These are phyloP conservation scores for Galeopsomyia nigrocyanea DNA, from an alignment of 2,888 invertebrate species.

Conservation along the genomic window DNA sequence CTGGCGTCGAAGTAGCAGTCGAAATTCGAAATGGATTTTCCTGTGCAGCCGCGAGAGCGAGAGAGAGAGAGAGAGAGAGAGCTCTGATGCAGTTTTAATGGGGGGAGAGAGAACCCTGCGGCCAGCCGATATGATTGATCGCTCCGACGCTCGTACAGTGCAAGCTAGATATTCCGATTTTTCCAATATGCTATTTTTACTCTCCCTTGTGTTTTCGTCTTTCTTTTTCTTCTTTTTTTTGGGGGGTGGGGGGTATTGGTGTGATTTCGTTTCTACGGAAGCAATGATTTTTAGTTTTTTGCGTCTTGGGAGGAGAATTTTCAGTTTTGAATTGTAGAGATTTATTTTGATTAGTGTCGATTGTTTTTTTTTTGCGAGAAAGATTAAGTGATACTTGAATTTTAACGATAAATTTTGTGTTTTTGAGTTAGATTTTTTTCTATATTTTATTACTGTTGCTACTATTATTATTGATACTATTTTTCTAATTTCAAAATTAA, in stretches of 20 bases:
- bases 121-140: conserved; percentile 65
- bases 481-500: too few species aligned
- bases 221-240: not conserved
- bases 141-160: conserved; percentile 49
- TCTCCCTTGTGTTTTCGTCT: conserved; percentile 7
- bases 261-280: conserved; percentile 3
- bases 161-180: conserved; percentile 49
- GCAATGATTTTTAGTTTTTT: not conserved
- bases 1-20: conserved; percentile 43
- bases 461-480: too few species aligned
- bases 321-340: too few species aligned
- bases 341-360: too few species aligned
- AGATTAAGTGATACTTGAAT: too few species aligned
- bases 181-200: conserved; percentile 33
- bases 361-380: too few species aligned
- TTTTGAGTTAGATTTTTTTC: too few species aligned
- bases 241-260: not conserved
- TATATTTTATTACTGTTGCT: too few species aligned
- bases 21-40: conserved; percentile 57
- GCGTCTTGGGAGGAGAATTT: too few species aligned
- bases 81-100: conserved; percentile 67
- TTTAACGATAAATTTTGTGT: too few species aligned
- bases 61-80: conserved; percentile 44
- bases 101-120: conserved; percentile 60
- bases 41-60: conserved; percentile 37